Conservation (phyloP, 92 coral and sea anemone species). For the Micromussa lordhowensis region DNA sequence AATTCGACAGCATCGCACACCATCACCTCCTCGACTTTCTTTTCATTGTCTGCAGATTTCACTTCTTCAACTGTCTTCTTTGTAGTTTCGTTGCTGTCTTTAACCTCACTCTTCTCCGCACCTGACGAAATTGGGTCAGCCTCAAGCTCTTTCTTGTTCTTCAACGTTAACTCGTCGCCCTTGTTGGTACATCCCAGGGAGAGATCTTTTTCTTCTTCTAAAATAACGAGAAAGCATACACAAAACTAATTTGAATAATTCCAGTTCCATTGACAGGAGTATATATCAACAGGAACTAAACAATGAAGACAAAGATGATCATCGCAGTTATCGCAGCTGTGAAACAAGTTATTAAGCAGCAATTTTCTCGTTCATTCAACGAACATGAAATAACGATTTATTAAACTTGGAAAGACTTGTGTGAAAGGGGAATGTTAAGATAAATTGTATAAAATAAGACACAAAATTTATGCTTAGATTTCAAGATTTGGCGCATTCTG, state of each 20-base stretch:
- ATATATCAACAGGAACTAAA: too few relatives aligned
- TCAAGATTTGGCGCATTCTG: neutral
- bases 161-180: neutral
- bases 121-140: neutral
- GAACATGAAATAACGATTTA: too few relatives aligned
- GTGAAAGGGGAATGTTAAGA: neutral
- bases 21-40: neutral
- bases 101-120: neutral
- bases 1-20: neutral
- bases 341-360: too few relatives aligned
- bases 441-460: neutral
- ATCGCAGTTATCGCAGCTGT: too few relatives aligned
- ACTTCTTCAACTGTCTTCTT: neutral
- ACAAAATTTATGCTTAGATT: too few relatives aligned
- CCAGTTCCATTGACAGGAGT: too few relatives aligned
- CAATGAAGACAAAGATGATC: too few relatives aligned
- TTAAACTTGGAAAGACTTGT: too few relatives aligned
- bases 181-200: neutral
- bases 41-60: neutral
- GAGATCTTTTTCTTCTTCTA: constrained; percentile 29
- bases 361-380: too few relatives aligned
- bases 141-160: neutral
- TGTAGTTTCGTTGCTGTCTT: neutral
- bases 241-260: neutral
- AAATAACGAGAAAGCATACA: neutral